Percentiles rank a stretch among this genome's conserved stretches.
phyloP scores from a whole-genome alignment of 2,888 invertebrate species.

The Lasioglossum leucozonium region DNA sequence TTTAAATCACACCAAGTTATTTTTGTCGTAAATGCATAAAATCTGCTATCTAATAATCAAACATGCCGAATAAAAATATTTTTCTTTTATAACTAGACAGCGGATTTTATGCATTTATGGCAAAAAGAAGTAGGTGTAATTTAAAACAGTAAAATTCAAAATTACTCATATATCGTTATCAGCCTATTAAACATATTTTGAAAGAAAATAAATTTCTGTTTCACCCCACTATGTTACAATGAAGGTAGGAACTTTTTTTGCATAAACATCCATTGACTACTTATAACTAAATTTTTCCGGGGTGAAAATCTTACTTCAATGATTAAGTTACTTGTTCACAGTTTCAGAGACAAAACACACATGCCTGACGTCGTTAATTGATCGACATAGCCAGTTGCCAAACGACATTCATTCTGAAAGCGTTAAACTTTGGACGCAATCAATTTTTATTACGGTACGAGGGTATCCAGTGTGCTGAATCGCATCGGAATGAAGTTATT shows the following conservation, averaged over 20 bases:
- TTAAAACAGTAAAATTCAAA: not conserved
- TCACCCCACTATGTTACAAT: not conserved
- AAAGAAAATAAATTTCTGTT: not conserved
- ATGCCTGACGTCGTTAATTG: not conserved
- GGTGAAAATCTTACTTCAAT: not conserved
- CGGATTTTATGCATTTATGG: no score
- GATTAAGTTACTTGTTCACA: not conserved
- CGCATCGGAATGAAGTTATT: slow-evolving; percentile 36
- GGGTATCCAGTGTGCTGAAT: not conserved
- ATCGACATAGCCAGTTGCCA: not conserved
- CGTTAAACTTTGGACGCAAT: not conserved
- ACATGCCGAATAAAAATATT: not conserved
- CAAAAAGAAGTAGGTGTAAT: no score
- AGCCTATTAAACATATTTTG: not conserved
- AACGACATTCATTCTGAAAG: not conserved
- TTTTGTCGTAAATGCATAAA: not conserved
- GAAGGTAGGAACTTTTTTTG: no score
- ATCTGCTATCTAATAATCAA: not conserved
- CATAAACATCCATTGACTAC: no score
- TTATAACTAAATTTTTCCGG: not conserved
- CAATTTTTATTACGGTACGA: not conserved
- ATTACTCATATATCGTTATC: not conserved
- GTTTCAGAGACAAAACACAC: not conserved
- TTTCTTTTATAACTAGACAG: not conserved
- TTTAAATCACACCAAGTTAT: not conserved